These are phyloP conservation scores for Drosophila birchii DNA, from an alignment of 2,888 invertebrate species.

Conservation along the genomic window DNA sequence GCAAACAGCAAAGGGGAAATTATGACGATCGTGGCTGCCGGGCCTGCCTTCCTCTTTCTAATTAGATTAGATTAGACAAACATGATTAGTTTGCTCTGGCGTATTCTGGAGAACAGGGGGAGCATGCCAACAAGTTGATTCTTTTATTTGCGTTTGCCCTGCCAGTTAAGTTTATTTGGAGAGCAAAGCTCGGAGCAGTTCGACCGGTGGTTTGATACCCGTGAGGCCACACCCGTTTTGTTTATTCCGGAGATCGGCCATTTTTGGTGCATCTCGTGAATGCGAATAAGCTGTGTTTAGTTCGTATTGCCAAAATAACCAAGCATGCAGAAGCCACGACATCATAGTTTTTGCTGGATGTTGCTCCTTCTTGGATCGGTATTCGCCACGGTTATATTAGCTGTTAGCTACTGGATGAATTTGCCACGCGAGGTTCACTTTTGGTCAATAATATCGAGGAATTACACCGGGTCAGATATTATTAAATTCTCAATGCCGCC, in stretches of 20 bases:
- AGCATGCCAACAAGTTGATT: conserved; percentile 20
- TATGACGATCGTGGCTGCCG: conserved; percentile 27
- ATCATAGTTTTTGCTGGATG: conserved; percentile 54
- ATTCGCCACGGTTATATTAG: conserved; percentile 52
- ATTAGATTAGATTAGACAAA: conserved; percentile 70
- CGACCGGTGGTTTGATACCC: conserved; percentile 7
- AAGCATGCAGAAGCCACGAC: conserved; percentile 53
- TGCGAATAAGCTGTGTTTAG: conserved; percentile 20
- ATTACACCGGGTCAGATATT: conserved; percentile 10
- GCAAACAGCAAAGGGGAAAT: conserved; percentile 19
- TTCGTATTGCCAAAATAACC: neutral
- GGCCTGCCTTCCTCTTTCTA: conserved; percentile 37
- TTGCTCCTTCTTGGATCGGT: conserved; percentile 52
- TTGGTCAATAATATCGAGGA: conserved; percentile 41
- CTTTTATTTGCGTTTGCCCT: conserved; percentile 21
- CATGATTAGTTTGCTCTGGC: conserved; percentile 47
- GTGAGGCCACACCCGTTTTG: conserved; percentile 26
- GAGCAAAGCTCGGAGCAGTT: conserved; percentile 33
- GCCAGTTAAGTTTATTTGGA: conserved; percentile 19
- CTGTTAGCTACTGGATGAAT: conserved; percentile 60
- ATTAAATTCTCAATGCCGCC: conserved; percentile 59
- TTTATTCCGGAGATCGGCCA: conserved; percentile 11
- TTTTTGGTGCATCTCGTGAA: conserved; percentile 18
- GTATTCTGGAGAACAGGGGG: conserved; percentile 9
- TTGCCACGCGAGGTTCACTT: conserved; percentile 45